Evolutionary conservation across 2,113 vertebrate genomes (phyloP), one percentile per base, ranked within the genome.

Genomic region (Semicossyphus pulcher): DNA sequence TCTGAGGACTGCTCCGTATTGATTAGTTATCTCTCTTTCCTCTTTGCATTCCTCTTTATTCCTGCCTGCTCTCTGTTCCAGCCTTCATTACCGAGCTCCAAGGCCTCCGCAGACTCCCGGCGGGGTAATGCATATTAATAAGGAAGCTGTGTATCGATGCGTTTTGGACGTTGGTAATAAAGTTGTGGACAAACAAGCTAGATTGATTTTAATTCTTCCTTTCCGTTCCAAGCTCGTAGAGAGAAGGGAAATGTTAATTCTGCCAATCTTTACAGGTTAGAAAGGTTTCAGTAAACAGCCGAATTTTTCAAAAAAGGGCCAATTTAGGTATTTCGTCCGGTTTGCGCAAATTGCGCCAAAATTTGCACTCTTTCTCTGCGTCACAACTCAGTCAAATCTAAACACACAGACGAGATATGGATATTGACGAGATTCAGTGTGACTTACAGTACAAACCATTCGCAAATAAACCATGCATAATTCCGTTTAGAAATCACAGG

Each of bases 111-210:
- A 53, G 58, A 25, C 54, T 68, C 37, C 69, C 12, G 0, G 37
- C 47, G 48, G 37, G 9, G 21, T 59, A 4, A 54, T 69, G 47
- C 54, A n/a, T 66, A 61, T 73, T 73, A 53, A 79, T 57, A 44
- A 60, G 45, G 72, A 80, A 45, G 57, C 39, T 14, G 47, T 0
- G 18, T 28, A 54, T 62, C 4, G 12, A 85, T 0, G 25, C 2
- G 0, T 3, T 23, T 29, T 41, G 31, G 26, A 60, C 48, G 42
- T 4, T 48, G 20, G 20, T 58, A 42, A 53, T 36, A 11, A 48
- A 49, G 5, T 18, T 44, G 14, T 18, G 20, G 29, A 49, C 31
- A 11, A 76, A 72, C 51, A 18, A 39, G 66, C 29, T 7, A 7
- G 11, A 57, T 56, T 37, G 23, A 41, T 54, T 63, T 47, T 1